Evolutionary conservation across 2,113 vertebrate species (phyloP).

Genomic region (Cyprinodon brontotheroides): DNA sequence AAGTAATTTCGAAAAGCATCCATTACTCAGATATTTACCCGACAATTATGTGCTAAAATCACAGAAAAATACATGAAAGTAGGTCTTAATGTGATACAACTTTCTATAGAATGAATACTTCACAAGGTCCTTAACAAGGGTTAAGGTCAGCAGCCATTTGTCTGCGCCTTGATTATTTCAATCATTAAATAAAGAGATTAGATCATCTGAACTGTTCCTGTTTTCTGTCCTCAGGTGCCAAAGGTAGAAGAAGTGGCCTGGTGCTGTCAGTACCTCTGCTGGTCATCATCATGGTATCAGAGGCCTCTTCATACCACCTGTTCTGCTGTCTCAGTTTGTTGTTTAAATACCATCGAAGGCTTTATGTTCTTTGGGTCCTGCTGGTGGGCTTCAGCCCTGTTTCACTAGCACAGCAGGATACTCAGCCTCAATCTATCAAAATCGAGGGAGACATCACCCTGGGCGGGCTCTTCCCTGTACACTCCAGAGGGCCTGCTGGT

Average conservation of each 20-base stretch:
- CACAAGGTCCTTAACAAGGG: neutral
- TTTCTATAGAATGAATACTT: neutral
- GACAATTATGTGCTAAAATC: too few species aligned
- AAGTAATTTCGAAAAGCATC: too few species aligned
- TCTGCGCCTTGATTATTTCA: neutral
- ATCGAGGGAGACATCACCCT: slow-evolving; percentile 88
- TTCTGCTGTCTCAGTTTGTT: slow-evolving; percentile 27
- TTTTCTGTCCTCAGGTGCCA: slow-evolving; percentile 48
- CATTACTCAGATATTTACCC: too few species aligned
- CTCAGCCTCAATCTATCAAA: slow-evolving; percentile 85
- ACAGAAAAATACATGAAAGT: neutral
- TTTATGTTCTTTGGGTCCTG: slow-evolving; percentile 60
- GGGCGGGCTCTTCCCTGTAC: slow-evolving; percentile 89
- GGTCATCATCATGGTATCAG: slow-evolving; percentile 71
- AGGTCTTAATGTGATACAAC: neutral
- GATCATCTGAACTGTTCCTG: neutral
- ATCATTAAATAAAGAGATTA: neutral
- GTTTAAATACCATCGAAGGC: slow-evolving; percentile 28
- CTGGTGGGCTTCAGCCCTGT: slow-evolving; percentile 45
- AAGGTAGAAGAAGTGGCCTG: slow-evolving; percentile 71
- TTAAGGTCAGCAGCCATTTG: too few species aligned
- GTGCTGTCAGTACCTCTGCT: slow-evolving; percentile 63
- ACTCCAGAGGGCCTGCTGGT: slow-evolving; percentile 85
- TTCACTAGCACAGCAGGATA: slow-evolving; percentile 60
- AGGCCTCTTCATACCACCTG: slow-evolving; percentile 32